phyloP scores from a whole-genome alignment of 2,113 vertebrate species.

The Ibidorhyncha struthersii region DNA sequence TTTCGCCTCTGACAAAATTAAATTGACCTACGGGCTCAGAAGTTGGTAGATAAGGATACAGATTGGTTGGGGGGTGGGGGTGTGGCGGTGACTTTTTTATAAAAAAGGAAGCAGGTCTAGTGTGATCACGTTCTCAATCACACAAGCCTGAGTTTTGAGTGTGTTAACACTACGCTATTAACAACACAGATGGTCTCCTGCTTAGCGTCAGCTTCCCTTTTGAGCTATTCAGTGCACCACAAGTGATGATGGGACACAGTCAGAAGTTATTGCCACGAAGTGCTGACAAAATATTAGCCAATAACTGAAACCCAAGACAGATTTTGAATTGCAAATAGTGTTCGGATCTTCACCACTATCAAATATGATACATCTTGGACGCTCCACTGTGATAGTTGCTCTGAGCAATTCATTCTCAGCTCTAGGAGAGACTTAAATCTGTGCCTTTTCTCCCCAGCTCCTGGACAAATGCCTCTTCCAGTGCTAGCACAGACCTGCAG shows the following conservation, averaged over 20 bases:
- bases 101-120: not conserved
- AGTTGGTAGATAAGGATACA: not conserved
- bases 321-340: not conserved
- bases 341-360: not conserved
- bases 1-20: not conserved
- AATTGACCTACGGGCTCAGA: not conserved
- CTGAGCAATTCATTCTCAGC: not conserved
- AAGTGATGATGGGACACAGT: not conserved
- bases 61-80: not conserved
- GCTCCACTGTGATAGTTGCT: not conserved
- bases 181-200: constrained; percentile 39
- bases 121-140: not conserved
- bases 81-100: no score
- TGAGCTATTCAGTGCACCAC: not conserved
- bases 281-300: not conserved
- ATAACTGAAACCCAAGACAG: not conserved
- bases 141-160: not conserved
- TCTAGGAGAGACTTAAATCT: not conserved
- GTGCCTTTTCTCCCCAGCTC: not conserved
- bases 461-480: not conserved
- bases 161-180: not conserved
- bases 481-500: not conserved
- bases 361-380: not conserved
- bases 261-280: not conserved
- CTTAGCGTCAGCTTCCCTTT: not conserved